These are phyloP conservation scores for Malurus splendens DNA, from an alignment of 2,797 vertebrate genomes.

Conservation along the genomic window DNA sequence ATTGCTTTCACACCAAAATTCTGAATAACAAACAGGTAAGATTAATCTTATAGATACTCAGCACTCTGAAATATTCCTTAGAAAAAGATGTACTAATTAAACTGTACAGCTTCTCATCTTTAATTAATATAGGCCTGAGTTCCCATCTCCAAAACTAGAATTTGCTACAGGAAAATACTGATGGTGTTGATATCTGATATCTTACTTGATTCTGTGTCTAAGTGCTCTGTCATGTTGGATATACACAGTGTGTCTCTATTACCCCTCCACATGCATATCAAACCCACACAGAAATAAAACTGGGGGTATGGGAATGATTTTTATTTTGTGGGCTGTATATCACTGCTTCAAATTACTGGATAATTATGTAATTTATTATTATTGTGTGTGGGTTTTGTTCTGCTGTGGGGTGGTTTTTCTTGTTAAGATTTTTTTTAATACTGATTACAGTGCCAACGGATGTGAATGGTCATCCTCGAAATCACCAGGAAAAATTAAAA, in stretches of 20 bases:
- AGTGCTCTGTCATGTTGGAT: neutral
- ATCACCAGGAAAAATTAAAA: neutral
- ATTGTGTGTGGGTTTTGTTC: constrained; percentile 15
- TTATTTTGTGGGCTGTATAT: constrained; percentile 35
- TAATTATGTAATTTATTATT: constrained; percentile 41
- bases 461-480: neutral
- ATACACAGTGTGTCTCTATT: neutral
- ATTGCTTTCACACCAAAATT: neutral
- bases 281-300: neutral
- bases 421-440: neutral
- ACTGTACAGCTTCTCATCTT: neutral
- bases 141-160: neutral
- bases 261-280: neutral
- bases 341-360: constrained; percentile 43
- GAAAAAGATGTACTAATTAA: neutral
- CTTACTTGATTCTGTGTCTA: neutral
- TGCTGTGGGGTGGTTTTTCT: neutral
- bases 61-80: neutral
- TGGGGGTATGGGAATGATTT: constrained; percentile 19
- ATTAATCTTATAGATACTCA: neutral
- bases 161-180: neutral
- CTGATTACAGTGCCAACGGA: neutral
- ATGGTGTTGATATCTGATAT: neutral
- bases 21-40: neutral
- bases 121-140: neutral